Conservation (phyloP, 2,113 vertebrate genomes). For the Muntiacus reevesi region DNA sequence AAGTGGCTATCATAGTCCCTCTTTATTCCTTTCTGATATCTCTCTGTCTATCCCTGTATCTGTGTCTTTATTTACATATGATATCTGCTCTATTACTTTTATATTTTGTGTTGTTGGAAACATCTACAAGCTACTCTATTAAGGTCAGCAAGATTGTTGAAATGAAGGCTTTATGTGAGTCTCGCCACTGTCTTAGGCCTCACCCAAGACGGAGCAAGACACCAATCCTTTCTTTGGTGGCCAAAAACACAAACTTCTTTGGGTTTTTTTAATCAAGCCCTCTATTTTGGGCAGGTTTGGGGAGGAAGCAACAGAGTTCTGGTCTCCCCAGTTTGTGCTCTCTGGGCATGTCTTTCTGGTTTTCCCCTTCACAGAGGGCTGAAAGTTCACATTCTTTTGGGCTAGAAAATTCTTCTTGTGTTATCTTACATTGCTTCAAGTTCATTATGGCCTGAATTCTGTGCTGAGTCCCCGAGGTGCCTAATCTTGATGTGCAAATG, state of each 20-base stretch:
- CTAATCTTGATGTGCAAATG: slow-evolving; percentile 18
- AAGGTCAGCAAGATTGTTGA: background rate
- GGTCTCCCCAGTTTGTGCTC: background rate
- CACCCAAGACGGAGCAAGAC: background rate
- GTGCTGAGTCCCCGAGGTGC: background rate
- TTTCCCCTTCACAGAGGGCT: background rate
- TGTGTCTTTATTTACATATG: background rate
- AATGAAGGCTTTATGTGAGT: background rate
- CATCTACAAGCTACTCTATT: background rate
- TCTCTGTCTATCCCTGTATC: background rate
- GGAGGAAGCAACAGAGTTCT: background rate
- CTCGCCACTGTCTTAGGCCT: background rate
- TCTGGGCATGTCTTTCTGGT: background rate
- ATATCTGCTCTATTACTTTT: background rate
- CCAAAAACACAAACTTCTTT: background rate
- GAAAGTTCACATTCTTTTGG: background rate
- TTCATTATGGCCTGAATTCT: background rate
- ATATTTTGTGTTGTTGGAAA: background rate
- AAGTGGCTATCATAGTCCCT: background rate
- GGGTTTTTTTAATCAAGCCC: background rate
- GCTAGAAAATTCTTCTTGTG: background rate
- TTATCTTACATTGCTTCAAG: background rate
- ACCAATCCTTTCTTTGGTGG: background rate
- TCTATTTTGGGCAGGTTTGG: background rate
- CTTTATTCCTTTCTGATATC: background rate